Base-by-base conservation (phyloP, 2,888 invertebrate genomes). In the Ormyrus pomaceus region DNA sequence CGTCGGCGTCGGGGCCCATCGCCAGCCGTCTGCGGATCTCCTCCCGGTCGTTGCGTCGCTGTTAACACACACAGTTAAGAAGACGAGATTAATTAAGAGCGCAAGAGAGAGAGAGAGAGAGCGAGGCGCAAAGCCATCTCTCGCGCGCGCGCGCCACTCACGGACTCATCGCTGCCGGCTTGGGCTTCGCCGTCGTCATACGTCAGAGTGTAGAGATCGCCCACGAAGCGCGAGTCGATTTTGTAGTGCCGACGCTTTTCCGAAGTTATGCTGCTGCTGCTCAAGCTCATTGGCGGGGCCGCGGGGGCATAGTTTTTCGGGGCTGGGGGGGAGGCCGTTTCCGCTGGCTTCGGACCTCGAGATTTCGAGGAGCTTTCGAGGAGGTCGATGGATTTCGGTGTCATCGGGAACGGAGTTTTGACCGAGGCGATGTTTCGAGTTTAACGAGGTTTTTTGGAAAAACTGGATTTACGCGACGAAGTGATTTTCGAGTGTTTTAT, bases 41-140 rank as follows among this genome's bases (percentile, higher is more conserved):
- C 91, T 98, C 98, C 76, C 98, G 93, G 89, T 98, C 97, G 93
- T 96, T 97, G 87, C 96, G 94, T 91, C 96, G 95, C 95, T 97
- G 93, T 86, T 83, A 62, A 80, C 84, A 81, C 82, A 80, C 71
- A 65, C 13, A 61, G 53, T 10, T 34, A 34, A 34, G 13, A 34
- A 34, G 13, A 11, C 10, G 9, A 10, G 45, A 51, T 46, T 46
- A 59, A 6, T 56, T 19, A n/a, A 45, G 46, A 64, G 45, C 7
- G 70, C 51, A n/a, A 45, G 62, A 62, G 45, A 46, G 7, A 8
- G 45, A 1, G 10, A 9, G 46, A 5, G 34, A 64, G 8, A 55
- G 50, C 59, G 13, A 13, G 45, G 46, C 11, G 9, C 61, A 10
- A 50, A 45, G n/a, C 46, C 5, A 13, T 13, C 0, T 13, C 0